Base-by-base conservation (phyloP, 2,113 vertebrate genomes). In the Muscicapa adusta region DNA sequence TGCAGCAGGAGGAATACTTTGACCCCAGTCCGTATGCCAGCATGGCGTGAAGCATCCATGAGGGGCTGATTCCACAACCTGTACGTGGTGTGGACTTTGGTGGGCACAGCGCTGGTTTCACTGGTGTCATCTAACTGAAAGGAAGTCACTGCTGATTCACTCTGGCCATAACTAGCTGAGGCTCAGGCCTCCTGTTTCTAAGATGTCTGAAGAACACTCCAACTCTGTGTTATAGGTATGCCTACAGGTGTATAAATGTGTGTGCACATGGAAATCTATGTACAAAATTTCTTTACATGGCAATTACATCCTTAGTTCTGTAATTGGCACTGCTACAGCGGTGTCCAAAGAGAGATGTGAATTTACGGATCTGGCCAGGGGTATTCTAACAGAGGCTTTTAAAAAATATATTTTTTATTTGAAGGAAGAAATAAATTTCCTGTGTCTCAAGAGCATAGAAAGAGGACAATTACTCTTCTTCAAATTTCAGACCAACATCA, bases 1-100 rank as follows among this genome's bases (percentile, higher is more conserved):
- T 88, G 85, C 93, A 96, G 94, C 70, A 91, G 71, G 4, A 67
- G 73, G 62, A 83, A 96, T 94, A 98, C 98, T 98, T 98, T 98
- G 97, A 98, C 98, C 96, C 48, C 58, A 42, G 83, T 83, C 92
- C 80, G 66, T 76, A 77, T 96, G 97, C 95, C 96, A 95, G 62
- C 95, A 96, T 73, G 88, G 85, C 78, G 2, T 79, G 88, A 82
- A 80, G 61, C 5, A 8, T 90, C 85, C 50, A 23, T 86, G 74
- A 94, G 68, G 53, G 78, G 60, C 73, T 80, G 43, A 45, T 93
- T 61, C 75, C n/a, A 67, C 36, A 88, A 1, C 76, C 67, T 43
- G 62, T 61, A 58, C 5, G 23, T 93, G 93, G 51, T 74, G 68
- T 71, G 88, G 93, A 87, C 93, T 94, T 96, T 84, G 81, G 48